Base-by-base conservation (phyloP, 1,140 invertebrate genomes). In the Augochlora pura region DNA sequence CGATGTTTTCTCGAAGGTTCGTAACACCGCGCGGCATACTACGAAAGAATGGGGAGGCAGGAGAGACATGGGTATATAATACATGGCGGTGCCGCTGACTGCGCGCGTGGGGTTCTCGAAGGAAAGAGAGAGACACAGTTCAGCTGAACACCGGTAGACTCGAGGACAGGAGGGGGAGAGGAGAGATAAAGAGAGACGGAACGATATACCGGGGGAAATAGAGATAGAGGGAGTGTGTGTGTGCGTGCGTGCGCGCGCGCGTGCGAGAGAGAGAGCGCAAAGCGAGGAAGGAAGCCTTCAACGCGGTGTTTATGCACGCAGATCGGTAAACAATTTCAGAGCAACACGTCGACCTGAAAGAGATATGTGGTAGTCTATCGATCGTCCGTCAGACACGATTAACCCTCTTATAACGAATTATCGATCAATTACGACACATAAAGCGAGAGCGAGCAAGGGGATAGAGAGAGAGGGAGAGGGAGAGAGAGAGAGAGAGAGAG, bases 1-100 rank as follows among this genome's bases (percentile, higher is more conserved):
- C 85, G 84, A 89, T 89, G 88, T 91, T 91, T 91, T 90, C 90
- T 88, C 86, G 84, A 92, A 90, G 84, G 88, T 91, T 91, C 85
- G 87, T 89, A 91, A 85, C 64, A 74, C 39, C 69, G 65, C 76
- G 76, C 84, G 83, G 66, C 63, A 77, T 66, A 80, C 74, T 75
- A 62, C 81, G 85, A 86, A 84, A 82, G 85, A 86, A 87, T 71
- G 84, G 85, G 70, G 80, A 87, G 77, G 66, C 73, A 87, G 66
- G 85, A 81, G 81, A 82, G 82, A 81, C 78, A 86, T 52, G 71
- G 71, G 82, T 81, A 85, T 81, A 87, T 86, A 87, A 86, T 80
- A 79, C 81, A 80, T 79, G 81, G 85, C 81, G 81, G 80, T 84
- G 77, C 84, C 81, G 81, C 74, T 86, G 81, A 80, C 68, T 82